These are phyloP conservation scores for Rhizoglyphus robini DNA, from an alignment of 1,140 invertebrate species.

Conservation along the genomic window DNA sequence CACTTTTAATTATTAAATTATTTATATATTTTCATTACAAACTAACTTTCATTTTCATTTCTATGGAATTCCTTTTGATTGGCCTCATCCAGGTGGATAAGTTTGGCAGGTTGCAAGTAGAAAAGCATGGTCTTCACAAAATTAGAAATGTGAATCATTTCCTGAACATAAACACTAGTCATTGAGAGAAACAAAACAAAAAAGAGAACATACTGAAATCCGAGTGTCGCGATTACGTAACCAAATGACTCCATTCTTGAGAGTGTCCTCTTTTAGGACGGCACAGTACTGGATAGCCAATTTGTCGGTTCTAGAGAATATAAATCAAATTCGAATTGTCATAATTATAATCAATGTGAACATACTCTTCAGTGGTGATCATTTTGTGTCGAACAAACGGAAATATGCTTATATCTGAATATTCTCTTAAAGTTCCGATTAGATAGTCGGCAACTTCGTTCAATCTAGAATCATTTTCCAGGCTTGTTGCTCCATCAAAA, in stretches of 20 bases:
- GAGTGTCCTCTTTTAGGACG: conserved; percentile 1
- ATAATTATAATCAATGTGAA: neutral
- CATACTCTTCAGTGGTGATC: neutral
- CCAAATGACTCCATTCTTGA: neutral
- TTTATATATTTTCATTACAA: neutral
- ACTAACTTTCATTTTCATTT: neutral
- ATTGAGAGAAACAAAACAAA: neutral
- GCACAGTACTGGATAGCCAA: neutral
- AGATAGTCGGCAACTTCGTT: neutral
- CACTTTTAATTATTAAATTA: neutral
- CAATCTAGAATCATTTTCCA: neutral
- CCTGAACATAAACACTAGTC: neutral
- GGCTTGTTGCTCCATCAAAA: neutral
- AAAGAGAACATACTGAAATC: neutral
- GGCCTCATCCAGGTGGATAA: neutral
- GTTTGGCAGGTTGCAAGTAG: neutral
- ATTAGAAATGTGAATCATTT: conserved; percentile 6
- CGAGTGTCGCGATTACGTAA: conserved; percentile 2
- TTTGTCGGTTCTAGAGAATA: neutral
- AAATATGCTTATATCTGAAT: conserved; percentile 1
- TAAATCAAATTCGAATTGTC: neutral
- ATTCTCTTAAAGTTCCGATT: neutral
- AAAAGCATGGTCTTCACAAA: conserved; percentile 6
- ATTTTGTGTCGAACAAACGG: neutral
- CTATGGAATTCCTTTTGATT: neutral